These are phyloP conservation scores for Drosophila kanapiae DNA, from an alignment of 1,140 invertebrate genomes.

Conservation along the genomic window DNA sequence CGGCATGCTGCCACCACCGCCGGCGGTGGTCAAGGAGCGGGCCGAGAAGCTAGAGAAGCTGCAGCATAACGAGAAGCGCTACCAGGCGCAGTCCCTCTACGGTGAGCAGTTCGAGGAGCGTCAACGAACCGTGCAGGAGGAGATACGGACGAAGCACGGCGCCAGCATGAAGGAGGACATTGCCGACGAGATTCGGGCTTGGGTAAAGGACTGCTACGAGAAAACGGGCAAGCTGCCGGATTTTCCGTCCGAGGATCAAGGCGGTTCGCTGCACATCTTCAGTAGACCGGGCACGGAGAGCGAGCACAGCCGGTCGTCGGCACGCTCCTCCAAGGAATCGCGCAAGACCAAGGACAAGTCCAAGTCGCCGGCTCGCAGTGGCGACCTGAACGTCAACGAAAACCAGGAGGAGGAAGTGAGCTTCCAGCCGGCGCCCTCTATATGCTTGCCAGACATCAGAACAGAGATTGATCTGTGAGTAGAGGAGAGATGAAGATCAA, in stretches of 20 bases:
- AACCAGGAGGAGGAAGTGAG: slow-evolving; percentile 86
- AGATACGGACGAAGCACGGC: slow-evolving; percentile 88
- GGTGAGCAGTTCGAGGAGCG: slow-evolving; percentile 88
- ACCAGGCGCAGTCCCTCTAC: slow-evolving; percentile 88
- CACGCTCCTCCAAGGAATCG: slow-evolving; percentile 91
- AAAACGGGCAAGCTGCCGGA: slow-evolving; percentile 95
- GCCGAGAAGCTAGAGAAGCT: slow-evolving; percentile 72
- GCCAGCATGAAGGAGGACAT: slow-evolving; percentile 92
- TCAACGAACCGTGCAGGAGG: slow-evolving; percentile 87
- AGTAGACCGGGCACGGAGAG: slow-evolving; percentile 90
- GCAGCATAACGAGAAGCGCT: slow-evolving; percentile 85
- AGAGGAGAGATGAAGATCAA: not conserved
- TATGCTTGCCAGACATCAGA: slow-evolving; percentile 87
- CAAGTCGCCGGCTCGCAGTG: slow-evolving; percentile 86
- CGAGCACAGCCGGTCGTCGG: slow-evolving; percentile 91
- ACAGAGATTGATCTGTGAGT: slow-evolving; percentile 88
- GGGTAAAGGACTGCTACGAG: slow-evolving; percentile 92
- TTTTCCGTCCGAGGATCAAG: slow-evolving; percentile 95
- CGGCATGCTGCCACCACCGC: slow-evolving; percentile 88
- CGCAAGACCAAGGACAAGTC: slow-evolving; percentile 90
- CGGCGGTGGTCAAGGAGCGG: slow-evolving; percentile 66
- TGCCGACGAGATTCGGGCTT: slow-evolving; percentile 93
- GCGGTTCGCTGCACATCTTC: slow-evolving; percentile 93
- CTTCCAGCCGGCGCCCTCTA: slow-evolving; percentile 87
- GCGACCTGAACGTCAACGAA: slow-evolving; percentile 87